A percentile compares a stretch with the other conserved stretches of the same genome.
phyloP scores from a whole-genome alignment of 2,888 invertebrate genomes.

The Ochropleura leucogaster region DNA sequence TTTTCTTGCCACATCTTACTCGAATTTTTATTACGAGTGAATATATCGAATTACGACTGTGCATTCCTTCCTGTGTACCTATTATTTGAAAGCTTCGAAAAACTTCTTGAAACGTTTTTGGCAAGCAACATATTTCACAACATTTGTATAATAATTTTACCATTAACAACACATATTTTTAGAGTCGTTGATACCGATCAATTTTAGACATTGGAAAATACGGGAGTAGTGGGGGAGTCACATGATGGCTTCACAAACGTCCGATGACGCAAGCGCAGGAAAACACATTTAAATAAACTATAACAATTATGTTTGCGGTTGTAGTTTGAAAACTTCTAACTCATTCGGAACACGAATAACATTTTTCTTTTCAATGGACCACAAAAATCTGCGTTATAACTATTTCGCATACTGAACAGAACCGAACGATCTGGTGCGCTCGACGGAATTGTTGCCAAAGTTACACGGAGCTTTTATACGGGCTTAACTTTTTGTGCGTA shows the following conservation, averaged over 20 bases:
- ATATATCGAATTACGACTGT: slow-evolving; percentile 42
- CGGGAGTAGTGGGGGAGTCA: slow-evolving; percentile 78
- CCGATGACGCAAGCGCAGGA: slow-evolving; percentile 79
- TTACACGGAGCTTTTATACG: slow-evolving; percentile 64
- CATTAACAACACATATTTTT: slow-evolving; percentile 63
- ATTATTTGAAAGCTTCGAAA: slow-evolving; percentile 32
- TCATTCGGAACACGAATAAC: slow-evolving; percentile 71
- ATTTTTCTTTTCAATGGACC: slow-evolving; percentile 80
- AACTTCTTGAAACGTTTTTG: slow-evolving; percentile 47
- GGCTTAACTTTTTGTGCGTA: slow-evolving; percentile 59
- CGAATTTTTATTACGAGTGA: slow-evolving; percentile 37
- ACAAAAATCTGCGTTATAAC: slow-evolving; percentile 71
- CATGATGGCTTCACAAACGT: slow-evolving; percentile 81
- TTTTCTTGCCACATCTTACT: slow-evolving; percentile 29
- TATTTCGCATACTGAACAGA: slow-evolving; percentile 70
- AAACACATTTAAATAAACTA: slow-evolving; percentile 84
- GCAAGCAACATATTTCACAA: slow-evolving; percentile 64
- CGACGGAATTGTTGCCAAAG: slow-evolving; percentile 66
- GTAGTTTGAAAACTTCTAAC: slow-evolving; percentile 77
- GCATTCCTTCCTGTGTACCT: slow-evolving; percentile 26
- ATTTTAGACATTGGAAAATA: slow-evolving; percentile 80
- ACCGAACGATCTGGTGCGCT: slow-evolving; percentile 55
- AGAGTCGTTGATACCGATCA: slow-evolving; percentile 67
- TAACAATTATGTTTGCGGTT: slow-evolving; percentile 79
- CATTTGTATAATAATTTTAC: slow-evolving; percentile 65